Base-by-base conservation (phyloP, 1,140 invertebrate species). In the Ridgeia piscesae region DNA sequence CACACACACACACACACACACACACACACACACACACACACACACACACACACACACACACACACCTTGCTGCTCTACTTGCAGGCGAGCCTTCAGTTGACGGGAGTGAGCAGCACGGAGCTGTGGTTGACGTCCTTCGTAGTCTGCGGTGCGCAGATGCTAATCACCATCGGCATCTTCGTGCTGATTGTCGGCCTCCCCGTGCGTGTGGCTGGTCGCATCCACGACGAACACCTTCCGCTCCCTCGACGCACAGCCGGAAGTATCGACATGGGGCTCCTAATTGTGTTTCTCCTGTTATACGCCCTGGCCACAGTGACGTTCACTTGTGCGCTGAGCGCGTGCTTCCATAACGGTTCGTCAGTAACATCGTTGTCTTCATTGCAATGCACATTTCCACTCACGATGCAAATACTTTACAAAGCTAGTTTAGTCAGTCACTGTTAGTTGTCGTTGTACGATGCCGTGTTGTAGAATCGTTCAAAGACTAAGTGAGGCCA, bases 261-360 rank as follows among this genome's bases (percentile, higher is more conserved):
- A 77, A 27, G 14, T 21, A 77, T 77, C 58, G 17, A 77, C 17
- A 77, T 17, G 4, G 2, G 0, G 2, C 58, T 77, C 27, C 58
- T 77, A 0, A 96, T 96, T 90, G 89, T 96, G 1, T 97, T 97
- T 93, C 95, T 97, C 0, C 91, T 96, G 34, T 94, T 95, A 58
- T 97, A 96, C 93, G 94, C 95, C 8, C 94, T 97, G 8, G 95
- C 96, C 6, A 96, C 96, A 2, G 97, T 97, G 89, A 94, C 94
- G 21, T 96, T 96, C 93, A 96, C 96, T 91, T 97, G 97, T 94
- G 93, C 97, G 14, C 94, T 97, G 42, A 95, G 95, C 93, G 94
- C 95, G 6, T 96, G 97, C 92, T 97, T 97, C 94, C 96, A 92
- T 94, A 98, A 95, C 92, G 97, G 97, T 92, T 27, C 58, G 58